phyloP scores from a whole-genome alignment of 2,888 invertebrate genomes.

The Tenodera sinensis region DNA sequence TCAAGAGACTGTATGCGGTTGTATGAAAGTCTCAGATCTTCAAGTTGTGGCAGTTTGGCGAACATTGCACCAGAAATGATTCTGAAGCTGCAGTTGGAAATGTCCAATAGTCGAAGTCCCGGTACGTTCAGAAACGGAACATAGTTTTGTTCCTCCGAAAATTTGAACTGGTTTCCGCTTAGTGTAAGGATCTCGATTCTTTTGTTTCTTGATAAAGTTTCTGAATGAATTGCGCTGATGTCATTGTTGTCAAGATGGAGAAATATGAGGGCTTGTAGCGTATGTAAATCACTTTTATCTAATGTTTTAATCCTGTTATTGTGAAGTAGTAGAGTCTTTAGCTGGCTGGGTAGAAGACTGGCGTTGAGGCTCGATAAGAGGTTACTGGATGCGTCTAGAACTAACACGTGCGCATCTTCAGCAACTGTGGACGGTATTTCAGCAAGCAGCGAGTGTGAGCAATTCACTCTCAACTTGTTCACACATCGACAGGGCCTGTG shows the following conservation, averaged over 20 bases:
- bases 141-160: background rate
- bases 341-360: background rate
- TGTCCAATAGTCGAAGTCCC: constrained; percentile 1
- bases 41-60: background rate
- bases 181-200: constrained; percentile 20
- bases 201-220: constrained; percentile 7
- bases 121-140: background rate
- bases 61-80: constrained; percentile 3
- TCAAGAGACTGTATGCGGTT: constrained; percentile 2
- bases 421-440: background rate
- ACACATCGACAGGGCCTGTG: background rate
- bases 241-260: constrained; percentile 21
- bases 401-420: background rate
- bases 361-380: background rate
- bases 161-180: constrained; percentile 2
- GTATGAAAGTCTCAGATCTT: constrained; percentile 1
- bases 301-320: constrained; percentile 11
- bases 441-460: background rate
- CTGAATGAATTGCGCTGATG: constrained; percentile 5
- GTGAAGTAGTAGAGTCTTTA: constrained; percentile 10
- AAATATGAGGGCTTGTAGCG: constrained; percentile 6
- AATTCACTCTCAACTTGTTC: background rate
- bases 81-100: constrained; percentile 4
- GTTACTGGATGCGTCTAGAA: background rate
- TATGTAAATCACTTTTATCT: background rate